These are phyloP conservation scores for Morelia viridis DNA, from an alignment of 2,797 vertebrate species.

Conservation along the genomic window DNA sequence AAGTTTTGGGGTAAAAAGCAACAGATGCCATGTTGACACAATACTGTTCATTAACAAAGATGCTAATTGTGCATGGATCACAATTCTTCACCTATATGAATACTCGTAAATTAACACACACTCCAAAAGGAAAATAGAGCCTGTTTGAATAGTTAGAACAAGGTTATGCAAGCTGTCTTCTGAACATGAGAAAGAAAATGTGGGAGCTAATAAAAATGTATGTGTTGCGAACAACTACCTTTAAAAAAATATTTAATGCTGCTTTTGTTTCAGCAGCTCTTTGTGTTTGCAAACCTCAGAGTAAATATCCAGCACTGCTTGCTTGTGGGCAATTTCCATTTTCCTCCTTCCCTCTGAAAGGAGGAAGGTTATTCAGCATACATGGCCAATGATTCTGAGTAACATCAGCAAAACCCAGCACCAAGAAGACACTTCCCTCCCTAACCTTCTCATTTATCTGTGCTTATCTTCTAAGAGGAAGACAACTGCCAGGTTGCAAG, in stretches of 20 bases:
- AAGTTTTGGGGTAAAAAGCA: slow-evolving; percentile 59
- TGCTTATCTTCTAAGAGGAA: slow-evolving; percentile 63
- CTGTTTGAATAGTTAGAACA: slow-evolving; percentile 72
- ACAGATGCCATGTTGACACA: slow-evolving; percentile 69
- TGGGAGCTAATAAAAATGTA: slow-evolving; percentile 49
- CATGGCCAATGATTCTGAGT: neutral
- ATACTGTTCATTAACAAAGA: slow-evolving; percentile 72
- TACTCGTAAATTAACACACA: slow-evolving; percentile 48
- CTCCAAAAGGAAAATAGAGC: slow-evolving; percentile 63
- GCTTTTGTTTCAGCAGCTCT: slow-evolving; percentile 39
- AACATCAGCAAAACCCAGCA: neutral
- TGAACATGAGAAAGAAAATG: slow-evolving; percentile 63
- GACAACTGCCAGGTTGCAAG: slow-evolving; percentile 68
- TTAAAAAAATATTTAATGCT: slow-evolving; percentile 34
- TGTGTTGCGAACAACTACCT: slow-evolving; percentile 18
- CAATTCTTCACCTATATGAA: slow-evolving; percentile 70
- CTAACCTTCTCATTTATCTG: slow-evolving; percentile 74
- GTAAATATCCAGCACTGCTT: slow-evolving; percentile 10
- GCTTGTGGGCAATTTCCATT: neutral
- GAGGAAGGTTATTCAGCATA: neutral
- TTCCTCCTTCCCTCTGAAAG: neutral
- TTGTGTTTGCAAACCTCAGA: slow-evolving; percentile 24
- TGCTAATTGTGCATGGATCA: slow-evolving; percentile 65
- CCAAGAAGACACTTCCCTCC: slow-evolving; percentile 3
- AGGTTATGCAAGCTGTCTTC: slow-evolving; percentile 55